Percentiles rank a stretch among this genome's conserved stretches.
phyloP scores from a whole-genome alignment of 1,140 invertebrate genomes.

The Bombyx mandarina region DNA sequence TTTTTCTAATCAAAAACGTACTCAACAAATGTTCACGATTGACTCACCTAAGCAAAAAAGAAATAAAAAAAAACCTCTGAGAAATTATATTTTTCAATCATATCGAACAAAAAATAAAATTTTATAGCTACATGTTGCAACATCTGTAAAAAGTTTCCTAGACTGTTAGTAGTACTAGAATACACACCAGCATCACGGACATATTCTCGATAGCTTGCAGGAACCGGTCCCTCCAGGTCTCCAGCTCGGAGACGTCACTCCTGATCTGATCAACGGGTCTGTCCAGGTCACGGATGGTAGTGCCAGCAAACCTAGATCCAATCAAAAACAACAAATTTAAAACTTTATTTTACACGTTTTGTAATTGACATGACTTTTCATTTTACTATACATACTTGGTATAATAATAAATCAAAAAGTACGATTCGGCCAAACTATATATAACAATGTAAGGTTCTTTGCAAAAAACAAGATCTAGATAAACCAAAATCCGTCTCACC shows the following conservation, averaged over 20 bases:
- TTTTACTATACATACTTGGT: no score
- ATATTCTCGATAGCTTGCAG: constrained; percentile 81
- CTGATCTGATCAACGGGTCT: constrained; percentile 77
- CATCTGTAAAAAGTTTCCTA: no score
- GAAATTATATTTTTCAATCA: neutral
- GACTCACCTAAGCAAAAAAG: no score
- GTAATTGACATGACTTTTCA: no score
- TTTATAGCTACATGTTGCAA: neutral
- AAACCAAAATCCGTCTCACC: constrained; percentile 25
- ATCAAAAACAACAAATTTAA: no score
- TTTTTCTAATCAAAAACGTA: no score
- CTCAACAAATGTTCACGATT: no score
- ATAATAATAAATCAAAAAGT: no score
- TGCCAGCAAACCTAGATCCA: constrained; percentile 65
- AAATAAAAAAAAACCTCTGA: no score
- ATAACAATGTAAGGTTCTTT: no score
- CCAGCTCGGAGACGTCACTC: constrained; percentile 78
- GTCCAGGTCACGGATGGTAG: constrained; percentile 75
- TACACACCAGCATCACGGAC: constrained; percentile 70
- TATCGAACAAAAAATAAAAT: neutral
- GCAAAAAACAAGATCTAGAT: neutral
- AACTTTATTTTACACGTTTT: no score
- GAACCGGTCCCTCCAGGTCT: constrained; percentile 83
- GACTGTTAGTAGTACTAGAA: neutral
- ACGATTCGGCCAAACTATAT: no score